These are phyloP conservation scores for Syrrhaptes paradoxus DNA, from an alignment of 2,113 vertebrate species.

Conservation along the genomic window DNA sequence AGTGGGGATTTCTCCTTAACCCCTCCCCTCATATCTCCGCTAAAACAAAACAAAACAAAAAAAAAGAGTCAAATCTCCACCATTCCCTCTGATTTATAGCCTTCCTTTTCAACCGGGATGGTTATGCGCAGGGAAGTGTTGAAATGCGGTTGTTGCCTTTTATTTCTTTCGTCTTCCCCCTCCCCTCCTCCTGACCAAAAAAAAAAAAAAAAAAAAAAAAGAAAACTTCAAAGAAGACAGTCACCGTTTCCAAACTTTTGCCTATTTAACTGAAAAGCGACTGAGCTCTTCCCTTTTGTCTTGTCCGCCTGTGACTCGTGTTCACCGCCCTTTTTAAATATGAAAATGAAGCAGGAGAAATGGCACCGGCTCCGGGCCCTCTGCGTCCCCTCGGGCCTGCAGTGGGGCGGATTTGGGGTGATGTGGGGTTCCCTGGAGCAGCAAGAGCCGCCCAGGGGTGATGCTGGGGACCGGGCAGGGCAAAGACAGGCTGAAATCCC, in stretches of 20 bases:
- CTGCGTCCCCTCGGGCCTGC: background rate
- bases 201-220: background rate
- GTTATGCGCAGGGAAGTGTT: background rate
- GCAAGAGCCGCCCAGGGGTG: background rate
- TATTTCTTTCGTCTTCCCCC: background rate
- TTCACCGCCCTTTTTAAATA: background rate
- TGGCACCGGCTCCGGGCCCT: background rate
- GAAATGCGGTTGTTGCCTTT: slow-evolving; percentile 23
- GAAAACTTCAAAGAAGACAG: background rate
- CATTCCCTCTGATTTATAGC: slow-evolving; percentile 20
- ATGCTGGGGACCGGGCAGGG: background rate
- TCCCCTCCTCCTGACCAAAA: background rate
- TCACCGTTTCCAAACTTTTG: background rate
- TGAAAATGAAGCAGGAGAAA: background rate
- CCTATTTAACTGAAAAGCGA: background rate
- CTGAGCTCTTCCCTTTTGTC: background rate
- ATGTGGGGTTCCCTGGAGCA: background rate
- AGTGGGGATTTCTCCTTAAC: background rate
- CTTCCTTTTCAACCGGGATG: background rate
- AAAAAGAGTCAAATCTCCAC: background rate
- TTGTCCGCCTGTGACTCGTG: background rate
- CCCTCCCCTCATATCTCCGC: background rate
- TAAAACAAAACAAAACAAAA: background rate
- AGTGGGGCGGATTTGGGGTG: background rate
- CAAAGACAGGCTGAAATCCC: background rate